Percentiles rank a stretch among this genome's conserved stretches.
Conservation (phyloP, 2,113 vertebrate species). For the Chionodraco myersi region DNA sequence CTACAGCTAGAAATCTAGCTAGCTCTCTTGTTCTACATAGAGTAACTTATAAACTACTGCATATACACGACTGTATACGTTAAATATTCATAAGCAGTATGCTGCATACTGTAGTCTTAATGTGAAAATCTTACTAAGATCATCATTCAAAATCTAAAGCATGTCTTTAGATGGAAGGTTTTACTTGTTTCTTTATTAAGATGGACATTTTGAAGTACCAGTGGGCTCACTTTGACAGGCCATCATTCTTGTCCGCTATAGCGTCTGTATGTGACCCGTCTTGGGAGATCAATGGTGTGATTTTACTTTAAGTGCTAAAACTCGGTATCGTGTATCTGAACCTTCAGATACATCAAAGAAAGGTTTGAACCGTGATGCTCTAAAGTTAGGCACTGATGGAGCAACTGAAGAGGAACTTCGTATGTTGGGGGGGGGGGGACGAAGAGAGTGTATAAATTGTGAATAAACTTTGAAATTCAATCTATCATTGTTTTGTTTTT, state of each 20-base stretch:
- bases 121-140: neutral
- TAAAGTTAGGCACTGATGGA: slow-evolving; percentile 32
- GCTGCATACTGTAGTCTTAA: no score
- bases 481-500: slow-evolving; percentile 14
- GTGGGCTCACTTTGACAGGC: slow-evolving; percentile 40
- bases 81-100: neutral
- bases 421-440: slow-evolving; percentile 37
- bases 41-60: neutral
- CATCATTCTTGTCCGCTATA: slow-evolving; percentile 29
- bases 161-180: neutral
- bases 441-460: slow-evolving; percentile 76
- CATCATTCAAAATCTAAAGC: neutral
- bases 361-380: slow-evolving; percentile 54
- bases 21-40: neutral
- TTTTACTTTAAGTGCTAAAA: slow-evolving; percentile 66
- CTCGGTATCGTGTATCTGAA: slow-evolving; percentile 33
- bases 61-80: neutral
- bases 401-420: slow-evolving; percentile 26
- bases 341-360: slow-evolving; percentile 13
- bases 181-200: slow-evolving; percentile 22
- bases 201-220: slow-evolving; percentile 38
- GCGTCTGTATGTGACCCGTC: slow-evolving; percentile 37
- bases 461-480: slow-evolving; percentile 76
- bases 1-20: neutral
- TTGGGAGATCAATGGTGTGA: neutral